Percentiles rank a stretch among this genome's conserved stretches.
Evolutionary conservation across 2,113 vertebrate genomes (phyloP).

Genomic region (Colius striatus): DNA sequence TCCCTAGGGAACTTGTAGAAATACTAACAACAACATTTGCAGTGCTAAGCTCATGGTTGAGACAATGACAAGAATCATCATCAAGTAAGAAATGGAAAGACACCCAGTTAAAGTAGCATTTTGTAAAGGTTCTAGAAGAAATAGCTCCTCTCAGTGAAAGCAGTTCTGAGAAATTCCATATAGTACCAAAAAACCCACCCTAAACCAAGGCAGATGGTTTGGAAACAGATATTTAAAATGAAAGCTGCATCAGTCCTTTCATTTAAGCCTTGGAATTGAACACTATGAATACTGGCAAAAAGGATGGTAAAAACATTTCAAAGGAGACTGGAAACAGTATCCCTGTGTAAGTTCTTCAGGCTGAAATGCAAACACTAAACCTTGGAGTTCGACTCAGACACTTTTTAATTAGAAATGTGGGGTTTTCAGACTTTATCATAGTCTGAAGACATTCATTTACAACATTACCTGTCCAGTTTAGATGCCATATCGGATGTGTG

Average conservation of each 20-base stretch:
- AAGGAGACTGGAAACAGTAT: not conserved
- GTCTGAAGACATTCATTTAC: too few relatives aligned
- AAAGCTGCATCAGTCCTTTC: not conserved
- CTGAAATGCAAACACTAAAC: not conserved
- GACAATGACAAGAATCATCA: not conserved
- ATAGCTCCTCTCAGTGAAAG: fast-evolving
- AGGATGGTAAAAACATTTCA: not conserved
- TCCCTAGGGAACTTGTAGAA: not conserved
- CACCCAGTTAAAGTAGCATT: not conserved
- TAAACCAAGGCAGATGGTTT: not conserved
- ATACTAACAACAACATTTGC: not conserved
- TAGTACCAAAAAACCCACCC: not conserved
- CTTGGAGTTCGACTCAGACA: not conserved
- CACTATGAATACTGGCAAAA: not conserved
- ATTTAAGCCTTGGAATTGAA: not conserved
- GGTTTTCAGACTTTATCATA: not conserved
- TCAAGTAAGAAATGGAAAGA: not conserved
- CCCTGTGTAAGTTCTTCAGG: not conserved
- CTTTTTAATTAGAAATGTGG: fast-evolving
- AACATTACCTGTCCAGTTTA: not conserved
- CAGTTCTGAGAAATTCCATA: not conserved
- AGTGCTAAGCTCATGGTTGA: not conserved
- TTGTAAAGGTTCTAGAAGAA: not conserved
- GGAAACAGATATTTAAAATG: not conserved
- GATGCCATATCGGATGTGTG: not conserved